Evolutionary conservation across 2,113 vertebrate species (phyloP).

Genomic region (Bothrops jararaca): DNA sequence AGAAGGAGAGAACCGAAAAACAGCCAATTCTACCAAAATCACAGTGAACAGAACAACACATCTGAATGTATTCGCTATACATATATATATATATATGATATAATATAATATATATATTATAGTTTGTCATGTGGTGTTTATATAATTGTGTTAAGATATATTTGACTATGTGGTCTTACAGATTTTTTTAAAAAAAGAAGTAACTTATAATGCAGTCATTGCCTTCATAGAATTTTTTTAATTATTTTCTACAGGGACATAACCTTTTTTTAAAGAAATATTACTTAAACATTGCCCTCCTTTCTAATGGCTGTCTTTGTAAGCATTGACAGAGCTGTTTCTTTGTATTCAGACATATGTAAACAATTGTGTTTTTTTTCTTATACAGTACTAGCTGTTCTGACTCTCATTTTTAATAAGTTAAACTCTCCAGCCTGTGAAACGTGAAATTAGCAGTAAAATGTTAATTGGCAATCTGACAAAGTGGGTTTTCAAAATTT

Average conservation of each 20-base stretch:
- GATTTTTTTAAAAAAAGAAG: slow-evolving; percentile 49
- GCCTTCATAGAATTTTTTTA: slow-evolving; percentile 52
- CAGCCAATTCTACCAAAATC: slow-evolving; percentile 20
- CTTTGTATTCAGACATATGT: slow-evolving; percentile 55
- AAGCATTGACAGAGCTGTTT: slow-evolving; percentile 42
- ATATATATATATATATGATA: neutral
- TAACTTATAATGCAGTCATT: slow-evolving; percentile 67
- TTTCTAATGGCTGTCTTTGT: slow-evolving; percentile 33
- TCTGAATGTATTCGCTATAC: slow-evolving; percentile 38
- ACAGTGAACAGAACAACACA: slow-evolving; percentile 9
- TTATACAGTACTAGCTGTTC: slow-evolving; percentile 47
- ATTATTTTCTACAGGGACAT: slow-evolving; percentile 60
- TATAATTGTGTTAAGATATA: slow-evolving; percentile 67
- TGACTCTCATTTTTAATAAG: slow-evolving; percentile 63
- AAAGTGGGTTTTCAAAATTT: slow-evolving; percentile 37
- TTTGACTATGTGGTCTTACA: slow-evolving; percentile 48
- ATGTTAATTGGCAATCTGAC: slow-evolving; percentile 42
- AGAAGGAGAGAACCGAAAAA: slow-evolving; percentile 18
- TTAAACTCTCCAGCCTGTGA: slow-evolving; percentile 61
- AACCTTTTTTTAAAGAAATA: slow-evolving; percentile 21
- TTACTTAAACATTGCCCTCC: slow-evolving; percentile 15
- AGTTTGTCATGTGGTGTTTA: slow-evolving; percentile 57
- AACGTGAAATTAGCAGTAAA: slow-evolving; percentile 59
- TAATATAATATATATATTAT: slow-evolving; percentile 29
- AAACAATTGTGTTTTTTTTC: slow-evolving; percentile 44